A percentile compares a stretch with the other conserved stretches of the same genome.
phyloP scores from a whole-genome alignment of 2,113 vertebrate species.

The Heteronetta atricapilla region DNA sequence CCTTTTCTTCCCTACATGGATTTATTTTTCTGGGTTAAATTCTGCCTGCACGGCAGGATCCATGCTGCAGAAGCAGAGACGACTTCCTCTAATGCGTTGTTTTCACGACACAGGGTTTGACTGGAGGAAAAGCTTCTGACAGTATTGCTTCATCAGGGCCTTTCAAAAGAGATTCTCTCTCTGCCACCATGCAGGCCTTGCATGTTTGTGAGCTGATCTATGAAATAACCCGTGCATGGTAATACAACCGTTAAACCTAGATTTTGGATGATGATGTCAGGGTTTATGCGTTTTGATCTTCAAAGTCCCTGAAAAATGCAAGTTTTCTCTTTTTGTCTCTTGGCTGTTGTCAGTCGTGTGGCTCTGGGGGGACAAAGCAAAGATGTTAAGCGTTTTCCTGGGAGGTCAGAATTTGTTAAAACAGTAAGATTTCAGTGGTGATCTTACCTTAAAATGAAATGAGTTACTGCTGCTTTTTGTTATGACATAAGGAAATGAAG shows the following conservation, averaged over 20 bases:
- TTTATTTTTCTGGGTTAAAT: background rate
- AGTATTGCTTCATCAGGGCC: background rate
- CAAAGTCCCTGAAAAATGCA: background rate
- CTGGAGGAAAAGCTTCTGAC: slow-evolving; percentile 6
- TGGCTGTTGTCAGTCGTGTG: background rate
- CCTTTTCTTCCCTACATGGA: background rate
- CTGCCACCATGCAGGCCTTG: background rate
- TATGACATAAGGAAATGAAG: slow-evolving; percentile 17
- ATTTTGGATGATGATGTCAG: background rate
- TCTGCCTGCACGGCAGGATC: background rate
- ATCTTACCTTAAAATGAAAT: slow-evolving; percentile 15
- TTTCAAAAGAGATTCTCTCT: background rate
- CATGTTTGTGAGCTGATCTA: background rate
- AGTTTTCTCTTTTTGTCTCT: background rate
- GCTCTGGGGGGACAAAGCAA: background rate
- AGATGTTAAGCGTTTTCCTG: background rate
- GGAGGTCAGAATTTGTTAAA: background rate
- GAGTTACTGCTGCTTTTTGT: background rate
- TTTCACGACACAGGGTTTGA: slow-evolving; percentile 10
- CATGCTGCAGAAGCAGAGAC: background rate
- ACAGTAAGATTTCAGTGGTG: background rate
- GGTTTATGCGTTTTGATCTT: background rate
- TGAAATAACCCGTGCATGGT: background rate
- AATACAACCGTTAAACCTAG: background rate
- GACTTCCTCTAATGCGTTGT: background rate